A percentile compares a stretch with the other conserved stretches of the same genome.
phyloP scores from a whole-genome alignment of 2,113 vertebrate species.

The Phylloscopus whistleri region DNA sequence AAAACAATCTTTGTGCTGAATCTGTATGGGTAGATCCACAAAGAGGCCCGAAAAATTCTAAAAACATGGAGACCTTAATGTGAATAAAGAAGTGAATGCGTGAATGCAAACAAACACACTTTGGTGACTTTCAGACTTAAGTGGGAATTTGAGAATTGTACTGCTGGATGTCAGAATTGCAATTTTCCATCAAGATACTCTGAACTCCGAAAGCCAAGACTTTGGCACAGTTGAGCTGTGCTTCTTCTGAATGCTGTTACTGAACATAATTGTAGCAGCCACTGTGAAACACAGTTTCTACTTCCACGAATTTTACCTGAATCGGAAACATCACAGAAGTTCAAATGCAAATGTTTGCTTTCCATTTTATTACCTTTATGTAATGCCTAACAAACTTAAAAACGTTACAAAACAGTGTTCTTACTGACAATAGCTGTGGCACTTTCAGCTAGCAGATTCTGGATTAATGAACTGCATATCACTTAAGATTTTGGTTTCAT shows the following conservation, averaged over 20 bases:
- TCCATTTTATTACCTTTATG: background rate
- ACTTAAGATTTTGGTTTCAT: background rate
- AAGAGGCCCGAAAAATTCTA: background rate
- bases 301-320: background rate
- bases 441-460: background rate
- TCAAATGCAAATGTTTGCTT: background rate
- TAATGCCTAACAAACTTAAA: background rate
- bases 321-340: background rate
- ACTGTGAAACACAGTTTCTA: background rate
- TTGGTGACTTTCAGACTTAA: background rate
- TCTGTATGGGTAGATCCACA: background rate
- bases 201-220: background rate
- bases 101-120: background rate
- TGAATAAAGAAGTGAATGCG: background rate
- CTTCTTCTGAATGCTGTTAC: background rate
- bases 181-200: background rate
- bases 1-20: background rate
- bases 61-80: accelerated
- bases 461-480: background rate
- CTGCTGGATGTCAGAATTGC: background rate
- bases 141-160: background rate
- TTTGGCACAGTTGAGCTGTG: accelerated
- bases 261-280: background rate
- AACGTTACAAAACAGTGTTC: background rate
- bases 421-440: background rate